Evolutionary conservation across 64 coral and sea anemone species (phyloP), one percentile per base, ranked within the genome.

Genomic region (Pachyseris speciosa): DNA sequence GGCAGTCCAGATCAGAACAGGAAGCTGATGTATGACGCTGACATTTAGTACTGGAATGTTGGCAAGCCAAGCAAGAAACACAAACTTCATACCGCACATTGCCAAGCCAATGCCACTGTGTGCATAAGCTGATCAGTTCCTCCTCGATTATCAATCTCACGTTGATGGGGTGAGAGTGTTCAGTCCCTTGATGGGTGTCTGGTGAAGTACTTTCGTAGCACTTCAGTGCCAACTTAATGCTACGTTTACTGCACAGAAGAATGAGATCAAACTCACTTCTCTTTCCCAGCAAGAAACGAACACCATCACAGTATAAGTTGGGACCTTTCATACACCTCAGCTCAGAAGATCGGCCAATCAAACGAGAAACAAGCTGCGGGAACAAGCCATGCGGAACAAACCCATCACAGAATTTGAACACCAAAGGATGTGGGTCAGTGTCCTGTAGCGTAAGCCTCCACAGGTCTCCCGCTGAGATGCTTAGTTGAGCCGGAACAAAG

Each of bases 21-120:
- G 36, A 76, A 12, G 72, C 58, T 10, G 39, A 44, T 15, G 42
- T 75, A 36, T 94, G 92, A 12, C 80, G 80, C 59, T 67, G 16
- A 74, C 86, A 89, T 51, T 73, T 0, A 26, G 8, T 37, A 33
- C 0, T 41, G 60, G 9, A 39, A 57, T 41, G 33, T 11, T 36
- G 2, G 72, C 92, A 94, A 1, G 92, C 77, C 2, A 47, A 87
- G 32, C 92, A 94, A 37, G 80, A 10, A 26, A 90, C 86, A 52
- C 85, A 87, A 51, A 90, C 25, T 22, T 94, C 86, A 53, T 88
- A 89, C 2, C 50, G 75, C 27, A 89, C 78, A 41, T 84, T 81
- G 0, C 86, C 75, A 65, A 94, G 40, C 77, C 92, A 94, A 9
- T 87, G 85, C 36, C 85, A 83, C 40, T 94, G 74, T 30, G 34